A percentile compares a stretch with the other conserved stretches of the same genome.
These are phyloP conservation scores for Eupithecia inturbata DNA, from an alignment of 2,888 invertebrate genomes.

Conservation along the genomic window DNA sequence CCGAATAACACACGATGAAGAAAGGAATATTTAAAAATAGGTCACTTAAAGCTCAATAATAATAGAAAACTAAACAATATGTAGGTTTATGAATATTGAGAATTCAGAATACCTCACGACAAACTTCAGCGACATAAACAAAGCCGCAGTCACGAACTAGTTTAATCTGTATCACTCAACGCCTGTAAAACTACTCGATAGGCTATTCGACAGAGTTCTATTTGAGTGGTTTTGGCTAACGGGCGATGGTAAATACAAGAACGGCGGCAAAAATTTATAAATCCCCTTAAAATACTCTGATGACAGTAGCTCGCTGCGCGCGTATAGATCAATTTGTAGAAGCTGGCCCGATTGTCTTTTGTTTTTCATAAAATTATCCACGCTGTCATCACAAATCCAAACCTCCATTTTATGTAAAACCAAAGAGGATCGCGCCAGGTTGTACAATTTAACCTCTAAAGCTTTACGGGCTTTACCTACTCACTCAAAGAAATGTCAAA, in stretches of 20 bases:
- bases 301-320: not conserved
- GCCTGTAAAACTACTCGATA: constrained; percentile 41
- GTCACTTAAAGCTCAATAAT: no score
- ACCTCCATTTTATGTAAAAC: no score
- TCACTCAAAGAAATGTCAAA: not conserved
- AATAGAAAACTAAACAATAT: no score
- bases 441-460: not conserved
- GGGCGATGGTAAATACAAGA: not conserved
- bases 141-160: constrained; percentile 4
- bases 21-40: no score
- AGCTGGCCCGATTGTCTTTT: not conserved
- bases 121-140: not conserved
- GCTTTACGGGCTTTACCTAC: not conserved
- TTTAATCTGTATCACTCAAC: constrained; percentile 48
- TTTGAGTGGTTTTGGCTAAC: not conserved
- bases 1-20: no score
- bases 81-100: no score
- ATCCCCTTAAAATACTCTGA: not conserved
- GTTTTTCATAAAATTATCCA: not conserved
- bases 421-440: not conserved
- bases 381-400: not conserved
- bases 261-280: not conserved
- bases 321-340: not conserved
- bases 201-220: not conserved
- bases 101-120: not conserved